Percentiles rank a stretch among this genome's conserved stretches.
These are phyloP conservation scores for Carassius carassius DNA, from an alignment of 2,113 vertebrate genomes.

Conservation along the genomic window DNA sequence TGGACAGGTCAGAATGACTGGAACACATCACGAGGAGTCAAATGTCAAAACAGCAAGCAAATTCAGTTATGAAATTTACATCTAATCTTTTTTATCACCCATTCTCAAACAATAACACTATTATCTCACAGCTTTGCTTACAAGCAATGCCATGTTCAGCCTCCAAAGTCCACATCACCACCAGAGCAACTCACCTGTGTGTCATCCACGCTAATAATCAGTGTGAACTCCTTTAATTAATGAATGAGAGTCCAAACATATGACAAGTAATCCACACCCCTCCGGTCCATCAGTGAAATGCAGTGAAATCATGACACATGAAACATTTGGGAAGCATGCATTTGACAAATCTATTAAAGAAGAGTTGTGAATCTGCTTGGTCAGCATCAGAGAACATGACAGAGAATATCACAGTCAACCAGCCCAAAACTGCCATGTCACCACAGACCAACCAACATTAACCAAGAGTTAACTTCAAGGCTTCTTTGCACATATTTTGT, in stretches of 20 bases:
- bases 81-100: not conserved
- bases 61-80: not conserved
- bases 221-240: not conserved
- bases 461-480: not conserved
- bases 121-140: not conserved
- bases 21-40: too few species aligned
- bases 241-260: not conserved
- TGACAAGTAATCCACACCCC: too few species aligned
- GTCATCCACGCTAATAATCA: not conserved
- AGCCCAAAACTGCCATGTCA: not conserved
- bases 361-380: not conserved
- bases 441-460: not conserved
- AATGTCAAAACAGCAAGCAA: not conserved
- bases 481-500: not conserved
- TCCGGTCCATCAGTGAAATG: too few species aligned
- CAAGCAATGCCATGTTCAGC: not conserved
- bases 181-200: not conserved
- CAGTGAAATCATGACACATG: not conserved
- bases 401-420: not conserved
- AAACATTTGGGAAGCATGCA: too few species aligned
- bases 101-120: not conserved
- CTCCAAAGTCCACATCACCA: conserved; percentile 7
- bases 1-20: not conserved
- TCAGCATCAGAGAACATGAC: not conserved
- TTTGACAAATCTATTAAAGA: not conserved